A percentile compares a stretch with the other conserved stretches of the same genome.
Evolutionary conservation across 2,888 invertebrate species (phyloP).

Genomic region (Cataglyphis rosenhaueri): DNA sequence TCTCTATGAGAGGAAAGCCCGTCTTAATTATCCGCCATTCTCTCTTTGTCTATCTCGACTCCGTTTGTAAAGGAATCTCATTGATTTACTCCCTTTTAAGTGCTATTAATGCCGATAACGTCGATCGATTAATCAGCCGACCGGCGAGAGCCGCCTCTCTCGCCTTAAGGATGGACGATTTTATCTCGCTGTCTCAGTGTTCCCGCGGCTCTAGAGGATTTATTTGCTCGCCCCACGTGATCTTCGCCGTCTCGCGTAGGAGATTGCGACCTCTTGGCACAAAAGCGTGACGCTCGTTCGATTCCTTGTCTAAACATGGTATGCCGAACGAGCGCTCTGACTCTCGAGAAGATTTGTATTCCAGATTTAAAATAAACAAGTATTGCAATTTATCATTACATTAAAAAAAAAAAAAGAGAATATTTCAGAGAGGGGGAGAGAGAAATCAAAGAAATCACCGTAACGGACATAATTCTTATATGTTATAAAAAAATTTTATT

Average conservation of each 20-base stretch:
- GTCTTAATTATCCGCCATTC: constrained; percentile 67
- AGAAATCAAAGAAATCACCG: background rate
- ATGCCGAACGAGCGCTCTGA: background rate
- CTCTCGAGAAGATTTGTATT: background rate
- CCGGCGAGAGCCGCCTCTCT: constrained; percentile 49
- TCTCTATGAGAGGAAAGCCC: constrained; percentile 59
- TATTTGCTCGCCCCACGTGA: constrained; percentile 43
- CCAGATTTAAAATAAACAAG: background rate
- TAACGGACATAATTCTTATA: background rate
- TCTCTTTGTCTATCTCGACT: constrained; percentile 31
- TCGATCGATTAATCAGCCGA: constrained; percentile 60
- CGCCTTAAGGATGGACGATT: constrained; percentile 47
- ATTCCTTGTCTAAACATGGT: constrained; percentile 1
- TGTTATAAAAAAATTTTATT: background rate
- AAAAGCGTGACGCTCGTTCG: constrained; percentile 24
- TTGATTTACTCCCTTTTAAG: constrained; percentile 60
- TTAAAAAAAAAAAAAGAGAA: background rate
- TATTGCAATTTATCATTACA: background rate
- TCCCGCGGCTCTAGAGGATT: constrained; percentile 48
- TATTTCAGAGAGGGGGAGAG: background rate
- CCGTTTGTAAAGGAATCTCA: constrained; percentile 55
- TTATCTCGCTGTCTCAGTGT: constrained; percentile 51
- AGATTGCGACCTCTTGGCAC: constrained; percentile 47
- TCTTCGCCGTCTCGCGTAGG: constrained; percentile 5
- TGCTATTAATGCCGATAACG: constrained; percentile 66